Conservation (phyloP, 2,113 vertebrate species). For the Rhinogobius similis region DNA sequence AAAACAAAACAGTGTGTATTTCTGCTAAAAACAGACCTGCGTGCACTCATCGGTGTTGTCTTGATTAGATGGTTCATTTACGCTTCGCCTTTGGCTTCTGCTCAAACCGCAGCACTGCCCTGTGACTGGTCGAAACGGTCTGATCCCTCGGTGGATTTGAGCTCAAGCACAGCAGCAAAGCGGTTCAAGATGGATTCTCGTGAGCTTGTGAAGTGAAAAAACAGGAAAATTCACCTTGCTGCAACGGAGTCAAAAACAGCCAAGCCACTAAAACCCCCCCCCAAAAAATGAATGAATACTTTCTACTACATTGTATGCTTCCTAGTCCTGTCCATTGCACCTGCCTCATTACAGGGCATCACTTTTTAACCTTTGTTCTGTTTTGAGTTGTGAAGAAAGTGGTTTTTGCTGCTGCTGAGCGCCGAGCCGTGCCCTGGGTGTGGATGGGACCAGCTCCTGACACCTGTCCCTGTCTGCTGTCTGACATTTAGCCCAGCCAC, state of each 20-base stretch:
- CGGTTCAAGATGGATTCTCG: neutral
- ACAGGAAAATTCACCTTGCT: too few relatives aligned
- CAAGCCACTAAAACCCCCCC: neutral
- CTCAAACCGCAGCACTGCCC: neutral
- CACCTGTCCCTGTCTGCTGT: constrained; percentile 53
- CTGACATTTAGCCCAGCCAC: constrained; percentile 53
- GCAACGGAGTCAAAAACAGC: neutral
- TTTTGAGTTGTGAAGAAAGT: constrained; percentile 2
- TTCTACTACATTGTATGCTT: neutral
- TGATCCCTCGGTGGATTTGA: neutral
- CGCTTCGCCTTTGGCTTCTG: neutral
- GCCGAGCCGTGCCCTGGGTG: constrained; percentile 5
- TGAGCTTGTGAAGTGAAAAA: neutral
- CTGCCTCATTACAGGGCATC: neutral
- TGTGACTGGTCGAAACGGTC: neutral
- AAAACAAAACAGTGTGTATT: neutral
- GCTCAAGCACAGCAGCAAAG: neutral
- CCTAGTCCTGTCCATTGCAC: neutral
- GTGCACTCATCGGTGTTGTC: neutral
- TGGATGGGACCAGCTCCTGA: constrained; percentile 31
- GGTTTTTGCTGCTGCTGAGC: constrained; percentile 11
- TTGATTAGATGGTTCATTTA: neutral
- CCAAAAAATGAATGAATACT: neutral
- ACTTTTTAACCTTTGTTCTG: neutral
- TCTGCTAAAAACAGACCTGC: neutral